These are phyloP conservation scores for Sitta europaea DNA, from an alignment of 2,113 vertebrate species.

Conservation along the genomic window DNA sequence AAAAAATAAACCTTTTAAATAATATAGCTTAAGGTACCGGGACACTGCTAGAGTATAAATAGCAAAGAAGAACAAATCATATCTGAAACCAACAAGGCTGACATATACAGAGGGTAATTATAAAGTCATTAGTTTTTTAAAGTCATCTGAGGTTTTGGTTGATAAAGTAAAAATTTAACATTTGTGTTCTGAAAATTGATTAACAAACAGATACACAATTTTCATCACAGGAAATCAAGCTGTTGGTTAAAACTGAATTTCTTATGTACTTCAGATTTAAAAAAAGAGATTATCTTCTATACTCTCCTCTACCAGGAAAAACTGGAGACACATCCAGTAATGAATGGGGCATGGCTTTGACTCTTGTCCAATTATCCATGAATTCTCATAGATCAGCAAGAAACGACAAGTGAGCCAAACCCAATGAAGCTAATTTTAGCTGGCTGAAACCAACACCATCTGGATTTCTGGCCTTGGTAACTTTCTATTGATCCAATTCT, in stretches of 20 bases:
- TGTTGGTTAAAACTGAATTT: background rate
- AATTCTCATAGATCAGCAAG: conserved; percentile 54
- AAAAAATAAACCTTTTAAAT: background rate
- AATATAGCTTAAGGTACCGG: background rate
- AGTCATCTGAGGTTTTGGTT: background rate
- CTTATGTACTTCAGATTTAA: background rate
- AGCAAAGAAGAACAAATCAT: background rate
- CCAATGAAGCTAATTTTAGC: conserved; percentile 53
- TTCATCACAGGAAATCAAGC: background rate
- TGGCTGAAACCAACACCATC: conserved; percentile 57
- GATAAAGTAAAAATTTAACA: background rate
- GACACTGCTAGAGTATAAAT: background rate
- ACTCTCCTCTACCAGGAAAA: background rate
- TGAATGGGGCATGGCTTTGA: background rate
- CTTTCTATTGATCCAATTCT: conserved; percentile 56
- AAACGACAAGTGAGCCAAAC: conserved; percentile 45
- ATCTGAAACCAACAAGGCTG: background rate
- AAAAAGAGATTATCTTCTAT: background rate
- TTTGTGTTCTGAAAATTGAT: background rate
- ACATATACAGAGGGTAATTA: background rate
- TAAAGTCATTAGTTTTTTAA: background rate
- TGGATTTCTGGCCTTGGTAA: conserved; percentile 58
- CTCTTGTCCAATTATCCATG: conserved; percentile 49
- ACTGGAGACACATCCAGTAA: conserved; percentile 14
- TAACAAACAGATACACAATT: background rate